Evolutionary conservation across 2,113 vertebrate species (phyloP), one percentile per base, ranked within the genome.

Genomic region (Silurus asotus): DNA sequence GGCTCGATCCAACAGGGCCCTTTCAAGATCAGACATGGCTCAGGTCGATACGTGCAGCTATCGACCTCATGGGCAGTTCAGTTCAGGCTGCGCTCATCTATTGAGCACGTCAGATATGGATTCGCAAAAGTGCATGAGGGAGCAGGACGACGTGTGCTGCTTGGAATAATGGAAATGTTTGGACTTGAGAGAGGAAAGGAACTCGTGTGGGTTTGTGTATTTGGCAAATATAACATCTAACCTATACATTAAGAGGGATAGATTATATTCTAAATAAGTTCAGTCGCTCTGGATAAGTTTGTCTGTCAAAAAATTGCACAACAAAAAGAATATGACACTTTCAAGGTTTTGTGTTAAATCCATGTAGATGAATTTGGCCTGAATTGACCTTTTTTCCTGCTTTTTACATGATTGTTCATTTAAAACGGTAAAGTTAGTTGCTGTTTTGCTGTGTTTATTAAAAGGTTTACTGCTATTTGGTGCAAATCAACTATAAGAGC

Each of bases 1-100:
- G 95, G 95, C 28, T 94, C 94, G 95, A 96, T 95, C 95, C 95
- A 94, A 95, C 93, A 87, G 96, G 96, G 94, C 95, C 95, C 96
- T 95, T 96, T 96, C 93, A 94, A 92, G 93, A 94, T 96, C 94
- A 94, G 94, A 96, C 96, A 95, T 92, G 94, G 95, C 95, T 95
- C 94, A 94, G 95, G 87, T 96, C 89, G 88, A 94, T 95, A 95
- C 93, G 95, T 96, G 96, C 96, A 95, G 95, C 95, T 96, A 93
- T 96, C 92, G 94, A 94, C 94, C 89, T 94, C 94, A 96, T 95
- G 96, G 95, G 95, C 94, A 94, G 93, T 94, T 95, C 95, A 95
- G 95, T 96, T 92, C 93, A 91, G 82, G 74, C 9, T 88, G 79
- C 77, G 87, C 64, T 56, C 81, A 51, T 85, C 56, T 77, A 81